Base-by-base conservation (phyloP, 2,888 invertebrate species). In the Aphidius colemani region DNA sequence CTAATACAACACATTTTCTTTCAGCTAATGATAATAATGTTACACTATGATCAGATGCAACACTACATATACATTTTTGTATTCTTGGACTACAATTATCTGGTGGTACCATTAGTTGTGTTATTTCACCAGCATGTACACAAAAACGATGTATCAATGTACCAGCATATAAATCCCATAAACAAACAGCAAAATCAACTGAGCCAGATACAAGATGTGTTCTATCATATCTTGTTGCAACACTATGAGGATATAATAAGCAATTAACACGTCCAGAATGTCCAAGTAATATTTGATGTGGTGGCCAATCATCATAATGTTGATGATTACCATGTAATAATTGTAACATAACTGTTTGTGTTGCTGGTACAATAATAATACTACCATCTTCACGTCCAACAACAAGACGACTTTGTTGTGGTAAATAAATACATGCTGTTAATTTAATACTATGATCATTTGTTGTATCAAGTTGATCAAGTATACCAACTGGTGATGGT, bases 11-110 rank as follows among this genome's bases (percentile, higher is more conserved):
- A 81, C 98, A 96, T 80, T 97, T 97, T 61, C 95, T 89, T 82
- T 99, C 98, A 30, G 92, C 88, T 39, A 97, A 83, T 79, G 96
- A 96, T 3, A 99, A 85, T 63, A 99, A 85, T 0, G 98, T 95
- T 0, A 98, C 98, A 30, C 98, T 97, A 85, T 99, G 98, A 80
- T 99, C 99, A 0, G 94, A 95, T 0, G 98, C 98, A 4, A 99
- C 96, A 3, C 97, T 94, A 81, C 98, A 98, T 61, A 98, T 90
- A 75, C 96, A 96, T 74, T 96, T 94, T 77, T 96, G 91, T 61
- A 98, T 92, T 55, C 98, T 88, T 7, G 92, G 87, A 80, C 91
- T 94, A 76, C 93, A 93, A 70, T 92, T 94, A 69, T 93, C 91
- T 0, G 98, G 98, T 11, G 98, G 98, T 6, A 98, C 95, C 60